Conservation (phyloP, 2,797 vertebrate species). For the Numenius phaeopus region DNA sequence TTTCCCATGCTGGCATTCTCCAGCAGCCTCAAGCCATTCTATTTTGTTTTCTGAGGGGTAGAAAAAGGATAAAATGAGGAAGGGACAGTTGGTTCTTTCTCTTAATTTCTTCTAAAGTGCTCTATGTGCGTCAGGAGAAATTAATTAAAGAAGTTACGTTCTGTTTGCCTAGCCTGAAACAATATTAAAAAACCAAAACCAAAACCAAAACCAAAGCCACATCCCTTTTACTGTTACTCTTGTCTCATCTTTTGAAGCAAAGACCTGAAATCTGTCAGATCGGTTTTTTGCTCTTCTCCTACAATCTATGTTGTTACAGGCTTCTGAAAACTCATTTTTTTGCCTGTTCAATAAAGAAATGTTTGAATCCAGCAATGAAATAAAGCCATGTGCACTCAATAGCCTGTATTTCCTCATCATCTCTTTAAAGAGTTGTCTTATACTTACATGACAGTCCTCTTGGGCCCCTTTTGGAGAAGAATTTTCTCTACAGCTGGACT, state of each 20-base stretch:
- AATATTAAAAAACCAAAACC: background rate
- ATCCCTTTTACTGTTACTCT: background rate
- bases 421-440: background rate
- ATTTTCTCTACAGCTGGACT: background rate
- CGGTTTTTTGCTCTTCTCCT: background rate
- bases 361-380: background rate
- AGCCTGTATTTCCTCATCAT: background rate
- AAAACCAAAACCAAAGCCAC: background rate
- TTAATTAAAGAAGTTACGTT: background rate
- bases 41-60: background rate
- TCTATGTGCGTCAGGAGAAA: background rate
- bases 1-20: background rate
- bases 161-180: background rate
- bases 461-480: background rate
- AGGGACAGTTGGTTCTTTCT: background rate
- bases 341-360: accelerated
- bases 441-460: background rate
- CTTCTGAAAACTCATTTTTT: background rate
- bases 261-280: background rate
- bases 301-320: background rate
- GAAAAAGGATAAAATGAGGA: background rate
- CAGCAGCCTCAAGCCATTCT: background rate
- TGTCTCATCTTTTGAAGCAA: background rate
- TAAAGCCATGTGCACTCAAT: background rate
- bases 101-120: background rate